A percentile compares a stretch with the other conserved stretches of the same genome.
These are phyloP conservation scores for Felis chaus DNA, from an alignment of 2,113 vertebrate genomes.

Conservation along the genomic window DNA sequence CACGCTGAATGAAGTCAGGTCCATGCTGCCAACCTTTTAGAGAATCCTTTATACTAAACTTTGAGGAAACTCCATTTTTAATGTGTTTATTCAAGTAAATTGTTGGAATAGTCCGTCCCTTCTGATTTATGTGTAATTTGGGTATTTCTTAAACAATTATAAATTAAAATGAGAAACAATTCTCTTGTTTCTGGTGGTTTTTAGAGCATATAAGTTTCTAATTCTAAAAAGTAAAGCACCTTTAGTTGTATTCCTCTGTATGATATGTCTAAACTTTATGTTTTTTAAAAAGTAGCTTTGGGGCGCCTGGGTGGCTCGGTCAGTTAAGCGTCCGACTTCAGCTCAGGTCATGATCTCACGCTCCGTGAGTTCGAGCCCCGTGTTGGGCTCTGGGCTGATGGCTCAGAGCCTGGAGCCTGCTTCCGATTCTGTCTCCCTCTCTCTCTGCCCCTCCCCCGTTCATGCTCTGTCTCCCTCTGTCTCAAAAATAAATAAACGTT, in stretches of 20 bases:
- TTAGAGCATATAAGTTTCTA: background rate
- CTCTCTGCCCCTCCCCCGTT: too few relatives aligned
- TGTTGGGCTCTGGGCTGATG: too few relatives aligned
- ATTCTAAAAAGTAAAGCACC: background rate
- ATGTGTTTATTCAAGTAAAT: background rate
- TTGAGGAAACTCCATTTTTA: background rate
- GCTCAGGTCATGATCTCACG: too few relatives aligned
- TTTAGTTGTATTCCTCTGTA: background rate
- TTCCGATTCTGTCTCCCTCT: too few relatives aligned
- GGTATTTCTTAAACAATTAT: slow-evolving; percentile 38
- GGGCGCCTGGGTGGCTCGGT: too few relatives aligned
- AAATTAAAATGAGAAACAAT: background rate
- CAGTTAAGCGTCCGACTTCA: too few relatives aligned
- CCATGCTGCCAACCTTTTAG: background rate
- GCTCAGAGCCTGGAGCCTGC: too few relatives aligned
- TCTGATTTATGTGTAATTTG: background rate
- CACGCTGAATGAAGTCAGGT: background rate
- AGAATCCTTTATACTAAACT: background rate
- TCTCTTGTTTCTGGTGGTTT: background rate
- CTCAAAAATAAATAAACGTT: too few relatives aligned
- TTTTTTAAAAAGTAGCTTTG: background rate
- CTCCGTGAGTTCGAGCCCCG: too few relatives aligned
- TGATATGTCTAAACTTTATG: background rate
- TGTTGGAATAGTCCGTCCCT: background rate
- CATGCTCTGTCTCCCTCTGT: too few relatives aligned